Base-by-base conservation (phyloP, 2,797 vertebrate genomes). In the Enteromius viviparus region DNA sequence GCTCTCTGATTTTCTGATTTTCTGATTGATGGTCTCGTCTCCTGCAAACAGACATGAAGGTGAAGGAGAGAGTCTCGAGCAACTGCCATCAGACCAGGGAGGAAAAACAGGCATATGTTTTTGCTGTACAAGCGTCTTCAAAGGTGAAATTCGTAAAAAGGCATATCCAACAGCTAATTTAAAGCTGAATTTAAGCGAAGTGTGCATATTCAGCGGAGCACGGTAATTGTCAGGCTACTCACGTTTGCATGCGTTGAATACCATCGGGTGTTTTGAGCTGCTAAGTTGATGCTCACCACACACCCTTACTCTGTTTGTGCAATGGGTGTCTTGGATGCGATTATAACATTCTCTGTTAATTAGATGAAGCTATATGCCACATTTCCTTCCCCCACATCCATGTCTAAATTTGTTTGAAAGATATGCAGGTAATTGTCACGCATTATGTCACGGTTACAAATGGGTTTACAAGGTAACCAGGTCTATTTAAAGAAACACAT, bases 271-370 rank as follows among this genome's bases (percentile, higher is more conserved):
- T 69, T 49, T 51, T 51, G 42, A 69, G 76, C 58, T 69, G 68
- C 75, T 81, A 62, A 65, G 23, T 34, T 51, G 11, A 21, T 72
- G 60, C 66, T 65, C 55, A 26, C 26, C 58, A 68, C 15, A n/a
- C 65, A 72, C 19, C 75, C 72, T 78, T 78, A 21, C 70, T 19
- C 17, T 21, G 32, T 55, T 7, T 69, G 47, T 53, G 32, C 85
- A 80, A 51, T 68, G 49, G 72, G 66, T 82, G 83, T 79, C 75
- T 84, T 87, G 58, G 34, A 72, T 58, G 32, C 75, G 45, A 85
- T 84, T 85, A 86, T 49, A 85, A 47, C 62, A 53, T 80, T 66
- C 78, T 81, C 58, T 45, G 69, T 84, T 89, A 86, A 89, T 87
- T 85, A 86, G 65, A 82, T 70, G 40, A 76, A 58, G 75, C 81